These are phyloP conservation scores for Leptopilina myrica DNA, from an alignment of 2,888 invertebrate species.

Conservation along the genomic window DNA sequence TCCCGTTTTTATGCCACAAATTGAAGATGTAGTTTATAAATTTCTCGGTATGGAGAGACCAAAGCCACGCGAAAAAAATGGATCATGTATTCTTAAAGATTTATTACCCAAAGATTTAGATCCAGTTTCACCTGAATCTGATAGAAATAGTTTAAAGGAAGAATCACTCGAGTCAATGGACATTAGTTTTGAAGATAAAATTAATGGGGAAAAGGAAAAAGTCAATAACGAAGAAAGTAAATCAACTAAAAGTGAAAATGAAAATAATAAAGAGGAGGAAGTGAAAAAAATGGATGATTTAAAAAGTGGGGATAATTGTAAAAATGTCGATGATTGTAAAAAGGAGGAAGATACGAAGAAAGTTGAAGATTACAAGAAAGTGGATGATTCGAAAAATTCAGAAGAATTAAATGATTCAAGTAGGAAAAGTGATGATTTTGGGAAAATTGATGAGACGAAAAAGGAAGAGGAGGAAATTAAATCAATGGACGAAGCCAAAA, in stretches of 20 bases:
- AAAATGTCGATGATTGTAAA: constrained; percentile 58
- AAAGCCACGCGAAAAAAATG: constrained; percentile 75
- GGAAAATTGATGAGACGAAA: constrained; percentile 37
- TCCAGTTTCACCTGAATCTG: constrained; percentile 89
- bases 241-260: constrained; percentile 34
- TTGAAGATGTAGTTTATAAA: constrained; percentile 93
- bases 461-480: constrained; percentile 43
- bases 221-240: constrained; percentile 49
- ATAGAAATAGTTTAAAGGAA: constrained; percentile 79
- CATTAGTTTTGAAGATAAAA: constrained; percentile 55
- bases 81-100: constrained; percentile 76
- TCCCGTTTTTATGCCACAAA: constrained; percentile 91
- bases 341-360: constrained; percentile 57
- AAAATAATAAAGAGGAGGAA: neutral
- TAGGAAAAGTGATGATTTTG: constrained; percentile 4
- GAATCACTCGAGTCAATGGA: constrained; percentile 71
- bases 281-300: constrained; percentile 50
- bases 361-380: constrained; percentile 1
- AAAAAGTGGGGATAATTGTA: constrained; percentile 10
- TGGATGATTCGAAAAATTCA: no score
- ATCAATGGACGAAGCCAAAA: constrained; percentile 48
- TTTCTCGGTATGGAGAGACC: constrained; percentile 89
- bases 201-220: constrained; percentile 52
- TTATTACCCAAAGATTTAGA: constrained; percentile 87
- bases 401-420: no score